Evolutionary conservation across 37 sponge, comb jelly and placozoan species (phyloP), one percentile per base, ranked within the genome.

Genomic region (Geodia barretti): DNA sequence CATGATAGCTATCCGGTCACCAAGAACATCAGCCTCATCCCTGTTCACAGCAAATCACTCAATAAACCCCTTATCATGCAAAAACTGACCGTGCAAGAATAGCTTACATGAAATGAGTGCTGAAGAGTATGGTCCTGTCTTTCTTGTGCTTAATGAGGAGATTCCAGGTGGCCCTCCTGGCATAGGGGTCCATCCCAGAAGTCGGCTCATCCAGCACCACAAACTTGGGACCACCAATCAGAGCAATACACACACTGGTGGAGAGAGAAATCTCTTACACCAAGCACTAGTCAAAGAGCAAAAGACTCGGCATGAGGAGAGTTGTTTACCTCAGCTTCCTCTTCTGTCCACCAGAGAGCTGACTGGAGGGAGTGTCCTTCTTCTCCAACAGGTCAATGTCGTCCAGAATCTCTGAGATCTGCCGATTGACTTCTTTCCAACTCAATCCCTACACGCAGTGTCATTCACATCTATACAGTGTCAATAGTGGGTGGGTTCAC

Each of bases 11-110:
- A 98, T 93, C 19, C 98, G 86, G 73, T 98, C 98, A 39, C 98
- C 98, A 2, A 98, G 87, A 5, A 98, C 81, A 59, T 98, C 98
- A 21, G 98, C 98, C 64, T 98, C 98, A 72, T 98, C 96, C 98
- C 95, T 95, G 35, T 38, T 65, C 1, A 19, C 40, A 40, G n/a
- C n/a, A n/a, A 30, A 20, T 32, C 67, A 24, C 8, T 33, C 36
- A 70, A 30, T 24, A 72, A 34, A 72, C 36, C 19, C 11, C 60
- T 19, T 21, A 21, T 21, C 60, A 11, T 58, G 19, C 19, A 11
- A 11, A 11, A 21, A 58, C 19, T 11, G n/a, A 19, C 19, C 11
- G 60, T 38, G 1, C 4, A 3, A 24, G 60, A 21, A 21, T 21
- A 19, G 11, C 60, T 58, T 26, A 64, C 65, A 64, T 64, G 65